Percentiles rank a stretch among this genome's conserved stretches.
These are phyloP conservation scores for Barnardius zonarius DNA, from an alignment of 2,113 vertebrate species.

Conservation along the genomic window DNA sequence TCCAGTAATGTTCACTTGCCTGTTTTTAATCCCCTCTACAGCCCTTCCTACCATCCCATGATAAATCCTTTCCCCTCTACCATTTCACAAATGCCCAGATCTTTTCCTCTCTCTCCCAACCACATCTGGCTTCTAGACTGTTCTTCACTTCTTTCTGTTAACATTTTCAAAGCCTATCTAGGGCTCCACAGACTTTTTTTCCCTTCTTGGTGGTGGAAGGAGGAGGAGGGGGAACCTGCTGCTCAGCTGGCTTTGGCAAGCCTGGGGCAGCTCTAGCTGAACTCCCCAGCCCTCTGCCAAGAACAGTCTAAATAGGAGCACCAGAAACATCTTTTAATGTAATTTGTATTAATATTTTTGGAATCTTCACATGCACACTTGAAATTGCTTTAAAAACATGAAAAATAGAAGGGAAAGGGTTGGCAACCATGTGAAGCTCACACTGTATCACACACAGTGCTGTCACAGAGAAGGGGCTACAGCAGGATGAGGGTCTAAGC, in stretches of 20 bases:
- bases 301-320: conserved; percentile 41
- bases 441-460: not conserved
- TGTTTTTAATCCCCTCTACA: conserved; percentile 39
- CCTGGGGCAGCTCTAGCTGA: conserved; percentile 40
- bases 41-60: not conserved
- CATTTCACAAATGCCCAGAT: not conserved
- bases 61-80: not conserved
- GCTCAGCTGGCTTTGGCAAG: conserved; percentile 45
- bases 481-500: not conserved
- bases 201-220: not conserved
- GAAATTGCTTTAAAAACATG: not conserved
- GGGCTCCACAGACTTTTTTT: not conserved
- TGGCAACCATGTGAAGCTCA: not conserved
- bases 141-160: conserved; percentile 3
- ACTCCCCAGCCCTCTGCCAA: conserved; percentile 43
- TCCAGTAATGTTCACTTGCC: conserved; percentile 45
- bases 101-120: not conserved
- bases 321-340: conserved; percentile 49
- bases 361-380: conserved; percentile 9
- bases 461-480: not conserved
- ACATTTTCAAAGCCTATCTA: conserved; percentile 2
- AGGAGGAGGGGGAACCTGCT: conserved; percentile 17
- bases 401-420: not conserved
- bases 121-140: not conserved
- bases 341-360: conserved; percentile 54